phyloP scores from a whole-genome alignment of 2,888 invertebrate genomes.

The Pocota personata region DNA sequence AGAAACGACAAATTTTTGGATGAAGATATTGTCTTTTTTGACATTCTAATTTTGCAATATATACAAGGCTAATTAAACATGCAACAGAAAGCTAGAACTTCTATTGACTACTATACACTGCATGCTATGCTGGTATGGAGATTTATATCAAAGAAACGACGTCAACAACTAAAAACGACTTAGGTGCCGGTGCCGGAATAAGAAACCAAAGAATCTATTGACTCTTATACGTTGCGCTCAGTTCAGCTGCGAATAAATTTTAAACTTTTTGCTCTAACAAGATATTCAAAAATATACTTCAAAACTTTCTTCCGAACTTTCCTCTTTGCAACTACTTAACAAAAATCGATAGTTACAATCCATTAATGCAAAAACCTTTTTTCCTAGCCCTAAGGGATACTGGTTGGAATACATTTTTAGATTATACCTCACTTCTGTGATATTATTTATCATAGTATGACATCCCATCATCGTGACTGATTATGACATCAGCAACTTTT shows the following conservation, averaged over 20 bases:
- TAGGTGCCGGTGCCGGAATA: neutral
- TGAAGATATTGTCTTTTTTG: too few relatives aligned
- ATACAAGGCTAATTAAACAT: too few relatives aligned
- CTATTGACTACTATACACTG: too few relatives aligned
- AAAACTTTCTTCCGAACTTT: neutral
- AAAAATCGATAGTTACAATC: neutral
- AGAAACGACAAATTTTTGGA: too few relatives aligned
- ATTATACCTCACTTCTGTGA: neutral
- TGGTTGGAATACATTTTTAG: neutral
- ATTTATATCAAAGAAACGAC: too few relatives aligned
- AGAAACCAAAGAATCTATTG: neutral
- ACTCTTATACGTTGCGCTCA: neutral
- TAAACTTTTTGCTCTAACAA: neutral
- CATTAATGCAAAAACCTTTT: neutral
- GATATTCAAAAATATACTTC: neutral
- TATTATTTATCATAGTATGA: neutral
- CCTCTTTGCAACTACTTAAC: neutral
- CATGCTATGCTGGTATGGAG: too few relatives aligned
- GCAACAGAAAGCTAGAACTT: too few relatives aligned
- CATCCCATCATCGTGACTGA: conserved; percentile 24
- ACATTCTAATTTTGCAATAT: too few relatives aligned
- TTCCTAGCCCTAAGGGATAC: neutral
- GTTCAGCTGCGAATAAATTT: neutral
- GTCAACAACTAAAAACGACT: too few relatives aligned
- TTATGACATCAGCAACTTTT: conserved; percentile 20